A percentile compares a stretch with the other conserved stretches of the same genome.
Conservation (phyloP, 2,113 vertebrate genomes). For the Ictalurus punctatus region DNA sequence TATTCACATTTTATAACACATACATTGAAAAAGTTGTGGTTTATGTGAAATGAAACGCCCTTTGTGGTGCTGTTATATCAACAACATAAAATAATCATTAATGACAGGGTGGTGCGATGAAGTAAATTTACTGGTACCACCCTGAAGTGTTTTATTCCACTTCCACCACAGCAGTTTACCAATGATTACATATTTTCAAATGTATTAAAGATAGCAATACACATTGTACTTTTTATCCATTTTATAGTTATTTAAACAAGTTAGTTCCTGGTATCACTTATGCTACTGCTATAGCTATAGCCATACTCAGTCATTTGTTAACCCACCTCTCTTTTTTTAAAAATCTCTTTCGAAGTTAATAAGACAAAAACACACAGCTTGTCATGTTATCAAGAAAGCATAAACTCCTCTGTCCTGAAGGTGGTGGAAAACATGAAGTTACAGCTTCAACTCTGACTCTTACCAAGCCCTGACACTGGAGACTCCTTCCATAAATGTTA, state of each 20-base stretch:
- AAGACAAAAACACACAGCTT: not conserved
- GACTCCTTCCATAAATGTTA: not conserved
- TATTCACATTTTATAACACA: not conserved
- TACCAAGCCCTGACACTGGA: not conserved
- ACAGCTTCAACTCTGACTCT: too few species aligned
- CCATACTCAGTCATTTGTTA: not conserved
- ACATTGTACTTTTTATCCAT: not conserved
- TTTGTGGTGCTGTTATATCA: not conserved
- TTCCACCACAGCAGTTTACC: not conserved
- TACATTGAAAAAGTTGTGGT: not conserved
- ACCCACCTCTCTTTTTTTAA: not conserved
- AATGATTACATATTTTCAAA: not conserved
- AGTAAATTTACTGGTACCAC: not conserved
- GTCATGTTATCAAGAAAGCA: not conserved
- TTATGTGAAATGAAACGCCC: not conserved
- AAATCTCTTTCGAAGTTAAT: not conserved
- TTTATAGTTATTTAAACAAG: not conserved
- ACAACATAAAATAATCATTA: not conserved
- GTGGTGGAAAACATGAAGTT: not conserved
- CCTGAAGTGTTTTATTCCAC: not conserved
- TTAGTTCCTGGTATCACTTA: not conserved
- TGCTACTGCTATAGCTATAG: not conserved
- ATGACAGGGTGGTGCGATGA: not conserved
- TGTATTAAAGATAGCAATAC: not conserved
- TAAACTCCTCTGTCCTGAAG: not conserved